Conservation (phyloP, 2,113 vertebrate species). For the Thalassarche chlororhynchos region DNA sequence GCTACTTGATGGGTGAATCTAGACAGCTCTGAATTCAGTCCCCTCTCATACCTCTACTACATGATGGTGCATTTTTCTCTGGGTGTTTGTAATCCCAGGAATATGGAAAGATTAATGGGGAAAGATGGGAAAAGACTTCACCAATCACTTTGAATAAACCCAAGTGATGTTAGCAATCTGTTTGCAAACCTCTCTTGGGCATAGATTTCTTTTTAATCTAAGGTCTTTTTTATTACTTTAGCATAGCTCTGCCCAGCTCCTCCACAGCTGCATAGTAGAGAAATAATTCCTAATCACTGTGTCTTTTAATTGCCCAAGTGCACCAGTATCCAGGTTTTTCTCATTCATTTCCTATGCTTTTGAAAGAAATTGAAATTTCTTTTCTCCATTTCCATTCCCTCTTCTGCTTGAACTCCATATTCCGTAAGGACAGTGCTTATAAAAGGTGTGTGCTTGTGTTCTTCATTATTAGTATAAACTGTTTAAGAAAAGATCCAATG, state of each 20-base stretch:
- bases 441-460: neutral
- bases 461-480: neutral
- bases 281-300: neutral
- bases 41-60: neutral
- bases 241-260: neutral
- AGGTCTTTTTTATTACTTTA: neutral
- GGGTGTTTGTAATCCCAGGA: neutral
- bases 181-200: neutral
- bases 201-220: neutral
- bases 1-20: neutral
- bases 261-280: neutral
- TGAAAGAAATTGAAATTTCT: neutral
- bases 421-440: neutral
- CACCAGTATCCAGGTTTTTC: neutral
- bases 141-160: neutral
- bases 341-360: neutral
- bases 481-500: neutral
- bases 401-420: neutral
- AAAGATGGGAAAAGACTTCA: neutral
- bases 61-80: neutral
- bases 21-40: neutral
- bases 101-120: neutral
- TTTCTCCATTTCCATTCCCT: neutral
- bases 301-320: neutral
- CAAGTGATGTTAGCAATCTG: neutral